Percentiles rank a stretch among this genome's conserved stretches.
phyloP scores from a whole-genome alignment of 2,797 vertebrate species.

The Hozukius guyotensis region DNA sequence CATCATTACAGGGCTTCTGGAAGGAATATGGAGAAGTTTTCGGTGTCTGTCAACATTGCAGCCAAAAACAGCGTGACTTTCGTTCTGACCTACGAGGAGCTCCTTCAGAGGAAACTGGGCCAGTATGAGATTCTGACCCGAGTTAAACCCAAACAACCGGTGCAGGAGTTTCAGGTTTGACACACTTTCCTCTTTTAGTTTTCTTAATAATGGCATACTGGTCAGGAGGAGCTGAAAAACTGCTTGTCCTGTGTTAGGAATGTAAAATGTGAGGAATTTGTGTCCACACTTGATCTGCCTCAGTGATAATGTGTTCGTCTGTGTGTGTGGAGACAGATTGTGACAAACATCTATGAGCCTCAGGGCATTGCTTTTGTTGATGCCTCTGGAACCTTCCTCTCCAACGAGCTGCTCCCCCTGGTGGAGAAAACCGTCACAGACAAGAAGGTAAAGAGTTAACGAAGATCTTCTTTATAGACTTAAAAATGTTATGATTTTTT shows the following conservation, averaged over 20 bases:
- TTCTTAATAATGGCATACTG: not conserved
- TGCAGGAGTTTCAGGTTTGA: conserved; percentile 57
- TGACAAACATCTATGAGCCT: conserved; percentile 88
- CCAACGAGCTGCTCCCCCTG: conserved; percentile 87
- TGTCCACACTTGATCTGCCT: not conserved
- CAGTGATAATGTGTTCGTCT: not conserved
- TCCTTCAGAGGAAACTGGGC: conserved; percentile 87
- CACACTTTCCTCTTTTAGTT: not conserved
- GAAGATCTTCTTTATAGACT: too few species aligned
- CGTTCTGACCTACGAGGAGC: conserved; percentile 90
- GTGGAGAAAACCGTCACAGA: conserved; percentile 87
- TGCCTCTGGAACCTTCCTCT: conserved; percentile 86
- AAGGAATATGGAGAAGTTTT: conserved; percentile 93
- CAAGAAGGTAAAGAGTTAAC: conserved; percentile 77
- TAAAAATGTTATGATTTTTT: too few species aligned
- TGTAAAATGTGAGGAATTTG: too few species aligned
- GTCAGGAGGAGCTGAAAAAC: not conserved
- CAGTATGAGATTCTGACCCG: conserved; percentile 90
- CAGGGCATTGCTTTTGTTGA: conserved; percentile 88
- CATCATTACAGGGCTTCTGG: conserved; percentile 84
- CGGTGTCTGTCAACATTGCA: conserved; percentile 89
- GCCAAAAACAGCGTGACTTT: conserved; percentile 89
- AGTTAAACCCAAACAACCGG: conserved; percentile 88
- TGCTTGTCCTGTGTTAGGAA: too few species aligned
- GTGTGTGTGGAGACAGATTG: conserved; percentile 81